Evolutionary conservation across 2,113 vertebrate species (phyloP), one percentile per base, ranked within the genome.

Genomic region (Numida meleagris): DNA sequence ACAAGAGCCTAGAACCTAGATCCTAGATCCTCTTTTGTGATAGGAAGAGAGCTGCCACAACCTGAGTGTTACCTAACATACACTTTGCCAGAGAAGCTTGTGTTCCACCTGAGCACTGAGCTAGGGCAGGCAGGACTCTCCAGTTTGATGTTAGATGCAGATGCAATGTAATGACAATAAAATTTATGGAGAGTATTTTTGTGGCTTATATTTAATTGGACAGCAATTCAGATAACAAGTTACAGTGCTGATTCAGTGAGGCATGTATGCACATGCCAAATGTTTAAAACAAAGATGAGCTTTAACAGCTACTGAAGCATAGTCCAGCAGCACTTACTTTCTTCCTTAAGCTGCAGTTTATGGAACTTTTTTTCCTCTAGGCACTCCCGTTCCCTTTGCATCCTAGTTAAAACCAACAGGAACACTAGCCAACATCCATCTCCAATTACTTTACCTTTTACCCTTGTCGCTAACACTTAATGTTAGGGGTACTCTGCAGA

Each of bases 171-270:
- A 81, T 23, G 21, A 38, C n/a, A 43, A 46, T 66, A 55, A 80
- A 62, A 20, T 89, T 85, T 66, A 71, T 31, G 31, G 55, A 46
- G 19, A 42, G 4, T 61, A 59, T 31, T 82, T 55, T 45, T 65
- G 42, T 4, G 11, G 55, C 73, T 94, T 66, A 14, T 66, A 25
- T 61, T 73, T 84, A 77, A 58, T 66, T 76, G 27, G 46, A 68
- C 66, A 94, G n/a, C 34, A 79, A 85, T 70, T 90, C 67, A 81
- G 59, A 48, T 63, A 79, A 86, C 13, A 65, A 93, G 45, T 19
- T 82, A 38, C 59, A 78, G 53, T 38, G 68, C 77, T 87, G 77
- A 92, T 68, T 89, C 84, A 94, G 77, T 58, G 92, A 85, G 87
- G 24, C 36, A 7, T 12, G 31, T 61, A 31, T 57, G 40, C 20